Conservation (phyloP, 2,797 vertebrate genomes). For the Ptychadena robeensis region DNA sequence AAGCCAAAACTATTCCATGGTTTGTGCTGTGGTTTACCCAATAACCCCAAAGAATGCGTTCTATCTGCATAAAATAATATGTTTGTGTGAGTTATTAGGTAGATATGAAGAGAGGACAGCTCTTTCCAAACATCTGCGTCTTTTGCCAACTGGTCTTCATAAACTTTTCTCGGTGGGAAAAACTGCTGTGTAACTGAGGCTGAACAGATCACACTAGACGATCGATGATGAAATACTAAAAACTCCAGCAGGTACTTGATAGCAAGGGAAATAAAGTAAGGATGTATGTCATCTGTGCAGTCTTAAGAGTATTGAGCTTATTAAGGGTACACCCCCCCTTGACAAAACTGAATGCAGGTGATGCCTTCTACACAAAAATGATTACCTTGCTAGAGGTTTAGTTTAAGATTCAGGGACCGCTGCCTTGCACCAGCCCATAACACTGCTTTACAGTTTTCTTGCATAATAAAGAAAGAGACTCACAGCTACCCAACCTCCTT, state of each 20-base stretch:
- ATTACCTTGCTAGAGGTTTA: background rate
- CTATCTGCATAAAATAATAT: slow-evolving; percentile 44
- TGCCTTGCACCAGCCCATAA: background rate
- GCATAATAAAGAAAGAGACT: background rate
- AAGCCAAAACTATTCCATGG: slow-evolving; percentile 35
- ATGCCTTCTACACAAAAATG: background rate
- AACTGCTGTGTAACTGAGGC: slow-evolving; percentile 5
- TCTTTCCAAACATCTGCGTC: slow-evolving; percentile 38
- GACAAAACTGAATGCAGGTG: background rate
- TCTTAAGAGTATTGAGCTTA: background rate
- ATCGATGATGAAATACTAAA: background rate
- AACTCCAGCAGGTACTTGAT: background rate
- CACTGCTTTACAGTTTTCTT: background rate
- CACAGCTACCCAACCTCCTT: too few relatives aligned
- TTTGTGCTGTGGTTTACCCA: slow-evolving; percentile 46
- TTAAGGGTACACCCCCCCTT: background rate
- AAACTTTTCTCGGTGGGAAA: slow-evolving; percentile 13
- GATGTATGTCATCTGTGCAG: background rate
- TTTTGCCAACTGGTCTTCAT: slow-evolving; percentile 32
- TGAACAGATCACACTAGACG: background rate
- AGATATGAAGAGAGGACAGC: slow-evolving; percentile 42
- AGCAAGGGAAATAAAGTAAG: background rate
- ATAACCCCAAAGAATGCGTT: slow-evolving; percentile 40
- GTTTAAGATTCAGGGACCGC: background rate
- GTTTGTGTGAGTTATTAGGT: slow-evolving; percentile 57